These are phyloP conservation scores for Drosophila nannoptera DNA, from an alignment of 1,140 invertebrate species.

Conservation along the genomic window DNA sequence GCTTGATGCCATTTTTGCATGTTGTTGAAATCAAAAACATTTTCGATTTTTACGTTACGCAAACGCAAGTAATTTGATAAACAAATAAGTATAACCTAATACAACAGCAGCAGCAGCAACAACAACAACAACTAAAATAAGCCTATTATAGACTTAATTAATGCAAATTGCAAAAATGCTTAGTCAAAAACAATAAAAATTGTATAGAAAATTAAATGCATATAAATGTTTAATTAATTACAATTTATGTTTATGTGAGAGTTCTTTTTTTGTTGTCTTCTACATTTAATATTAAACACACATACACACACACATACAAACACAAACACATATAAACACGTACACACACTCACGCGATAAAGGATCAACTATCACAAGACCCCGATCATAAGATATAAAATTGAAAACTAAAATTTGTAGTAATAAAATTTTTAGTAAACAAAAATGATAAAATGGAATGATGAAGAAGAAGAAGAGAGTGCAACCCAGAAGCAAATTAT, in stretches of 20 bases:
- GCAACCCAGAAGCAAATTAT: slow-evolving; percentile 46
- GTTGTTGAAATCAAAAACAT: slow-evolving; percentile 61
- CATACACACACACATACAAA: slow-evolving; percentile 26
- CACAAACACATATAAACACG: slow-evolving; percentile 16
- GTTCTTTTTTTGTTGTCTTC: slow-evolving; percentile 42
- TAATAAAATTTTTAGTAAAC: slow-evolving; percentile 53
- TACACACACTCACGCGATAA: slow-evolving; percentile 14
- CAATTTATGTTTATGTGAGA: slow-evolving; percentile 57
- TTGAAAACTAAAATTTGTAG: slow-evolving; percentile 46
- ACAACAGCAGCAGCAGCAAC: slow-evolving; percentile 20
- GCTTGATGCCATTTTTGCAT: slow-evolving; percentile 62
- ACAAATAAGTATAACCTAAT: slow-evolving; percentile 11
- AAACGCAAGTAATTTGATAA: slow-evolving; percentile 31
- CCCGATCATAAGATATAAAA: slow-evolving; percentile 37
- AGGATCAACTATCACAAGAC: slow-evolving; percentile 18
- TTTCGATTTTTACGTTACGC: slow-evolving; percentile 50
- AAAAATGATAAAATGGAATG: slow-evolving; percentile 19
- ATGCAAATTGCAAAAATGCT: slow-evolving; percentile 71
- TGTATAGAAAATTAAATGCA: slow-evolving; percentile 74
- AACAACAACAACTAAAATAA: slow-evolving; percentile 53
- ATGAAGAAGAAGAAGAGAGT: slow-evolving; percentile 13
- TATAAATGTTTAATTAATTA: slow-evolving; percentile 71
- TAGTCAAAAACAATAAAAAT: slow-evolving; percentile 77
- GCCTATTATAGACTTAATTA: slow-evolving; percentile 76
- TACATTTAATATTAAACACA: slow-evolving; percentile 13